These are phyloP conservation scores for Euborellia annulipes DNA, from an alignment of 1,140 invertebrate species.

Conservation along the genomic window DNA sequence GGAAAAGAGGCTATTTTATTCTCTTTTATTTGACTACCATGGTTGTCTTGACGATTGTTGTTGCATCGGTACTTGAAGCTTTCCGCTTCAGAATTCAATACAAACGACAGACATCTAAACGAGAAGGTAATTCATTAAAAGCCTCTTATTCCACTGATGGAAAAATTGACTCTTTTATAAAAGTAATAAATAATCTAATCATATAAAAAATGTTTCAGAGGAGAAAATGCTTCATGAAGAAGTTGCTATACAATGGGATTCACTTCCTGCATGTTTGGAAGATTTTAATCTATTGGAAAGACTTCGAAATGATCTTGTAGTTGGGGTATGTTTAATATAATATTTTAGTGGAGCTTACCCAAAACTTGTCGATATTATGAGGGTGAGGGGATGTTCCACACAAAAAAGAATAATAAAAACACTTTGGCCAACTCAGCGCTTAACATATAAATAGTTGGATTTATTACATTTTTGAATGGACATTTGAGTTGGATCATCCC, in stretches of 20 bases:
- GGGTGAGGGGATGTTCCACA: too few species aligned
- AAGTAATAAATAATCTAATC: constrained; percentile 6
- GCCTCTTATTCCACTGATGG: too few species aligned
- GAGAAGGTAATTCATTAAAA: constrained; percentile 42
- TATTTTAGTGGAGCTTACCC: too few species aligned
- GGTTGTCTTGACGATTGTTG: constrained; percentile 82
- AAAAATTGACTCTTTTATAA: constrained; percentile 6
- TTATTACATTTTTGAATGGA: too few species aligned
- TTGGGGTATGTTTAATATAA: constrained; percentile 45
- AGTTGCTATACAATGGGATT: constrained; percentile 51
- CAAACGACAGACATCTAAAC: constrained; percentile 60
- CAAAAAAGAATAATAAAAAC: too few species aligned
- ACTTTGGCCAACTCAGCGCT: too few species aligned
- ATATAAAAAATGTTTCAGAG: constrained; percentile 32
- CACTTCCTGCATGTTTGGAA: constrained; percentile 42
- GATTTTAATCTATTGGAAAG: constrained; percentile 43
- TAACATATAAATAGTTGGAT: too few species aligned
- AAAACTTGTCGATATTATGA: too few species aligned
- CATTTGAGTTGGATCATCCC: too few species aligned
- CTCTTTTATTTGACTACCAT: constrained; percentile 78
- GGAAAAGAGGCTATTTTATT: constrained; percentile 73
- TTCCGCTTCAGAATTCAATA: constrained; percentile 83
- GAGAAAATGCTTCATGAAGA: constrained; percentile 59
- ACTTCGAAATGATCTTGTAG: constrained; percentile 37
- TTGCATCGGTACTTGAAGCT: constrained; percentile 78